A percentile compares a stretch with the other conserved stretches of the same genome.
Conservation (phyloP, 2,888 invertebrate species). For the Autographa gamma region DNA sequence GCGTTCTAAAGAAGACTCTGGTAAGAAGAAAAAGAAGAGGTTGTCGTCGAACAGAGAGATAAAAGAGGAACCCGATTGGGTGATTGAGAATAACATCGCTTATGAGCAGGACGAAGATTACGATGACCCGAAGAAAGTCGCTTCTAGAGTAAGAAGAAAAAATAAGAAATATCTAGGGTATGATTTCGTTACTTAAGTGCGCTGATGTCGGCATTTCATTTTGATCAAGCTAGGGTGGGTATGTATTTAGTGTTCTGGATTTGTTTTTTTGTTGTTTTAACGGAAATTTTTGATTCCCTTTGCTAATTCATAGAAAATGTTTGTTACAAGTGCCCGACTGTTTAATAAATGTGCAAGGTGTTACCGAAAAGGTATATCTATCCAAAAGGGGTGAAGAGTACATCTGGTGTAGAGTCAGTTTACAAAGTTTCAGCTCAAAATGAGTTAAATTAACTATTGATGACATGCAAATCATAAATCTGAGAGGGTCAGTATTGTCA, state of each 20-base stretch:
- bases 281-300: not conserved
- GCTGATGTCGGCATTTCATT: constrained; percentile 87
- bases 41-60: constrained; percentile 60
- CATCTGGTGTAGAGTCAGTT: too few relatives aligned
- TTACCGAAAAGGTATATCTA: too few relatives aligned
- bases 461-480: too few relatives aligned
- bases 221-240: constrained; percentile 22
- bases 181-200: constrained; percentile 80
- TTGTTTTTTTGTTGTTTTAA: not conserved
- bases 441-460: too few relatives aligned
- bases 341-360: too few relatives aligned
- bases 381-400: too few relatives aligned
- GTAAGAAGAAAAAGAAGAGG: constrained; percentile 72
- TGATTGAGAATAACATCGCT: constrained; percentile 75
- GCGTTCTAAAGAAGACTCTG: constrained; percentile 66
- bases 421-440: too few relatives aligned
- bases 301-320: too few relatives aligned
- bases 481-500: too few relatives aligned
- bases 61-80: constrained; percentile 78
- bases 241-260: not conserved
- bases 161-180: constrained; percentile 86
- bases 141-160: constrained; percentile 80
- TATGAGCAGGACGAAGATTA: constrained; percentile 80
- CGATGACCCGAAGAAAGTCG: constrained; percentile 77
- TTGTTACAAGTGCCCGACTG: too few relatives aligned